Percentiles rank a stretch among this genome's conserved stretches.
Conservation (phyloP, 2,888 invertebrate genomes). For the Eristalis arbustorum region DNA sequence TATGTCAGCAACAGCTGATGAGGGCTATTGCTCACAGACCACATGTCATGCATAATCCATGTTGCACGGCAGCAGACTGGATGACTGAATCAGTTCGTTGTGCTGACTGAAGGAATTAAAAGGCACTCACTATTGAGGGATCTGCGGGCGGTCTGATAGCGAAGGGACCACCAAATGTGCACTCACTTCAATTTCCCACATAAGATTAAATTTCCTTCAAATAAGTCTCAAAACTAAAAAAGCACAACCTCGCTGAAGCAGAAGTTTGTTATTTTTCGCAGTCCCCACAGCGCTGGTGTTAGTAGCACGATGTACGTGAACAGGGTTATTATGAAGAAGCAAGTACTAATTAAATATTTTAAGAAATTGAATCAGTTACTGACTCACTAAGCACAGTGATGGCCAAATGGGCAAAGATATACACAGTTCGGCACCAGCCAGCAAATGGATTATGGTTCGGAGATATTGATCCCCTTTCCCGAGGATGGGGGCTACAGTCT, state of each 20-base stretch:
- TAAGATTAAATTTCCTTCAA: not conserved
- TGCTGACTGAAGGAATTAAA: too few relatives aligned
- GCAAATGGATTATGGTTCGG: not conserved
- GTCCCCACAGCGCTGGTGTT: not conserved
- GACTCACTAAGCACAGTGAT: not conserved
- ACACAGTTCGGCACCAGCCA: not conserved
- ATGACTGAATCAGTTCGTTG: too few relatives aligned
- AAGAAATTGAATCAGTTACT: not conserved
- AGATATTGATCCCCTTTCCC: not conserved
- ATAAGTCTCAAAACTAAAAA: not conserved
- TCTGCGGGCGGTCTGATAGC: too few relatives aligned
- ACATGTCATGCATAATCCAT: too few relatives aligned
- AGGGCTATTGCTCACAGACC: too few relatives aligned
- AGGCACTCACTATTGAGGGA: too few relatives aligned
- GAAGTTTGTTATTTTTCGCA: not conserved
- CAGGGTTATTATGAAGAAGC: not conserved
- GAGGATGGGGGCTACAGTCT: not conserved
- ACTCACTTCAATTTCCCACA: too few relatives aligned
- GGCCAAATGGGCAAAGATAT: not conserved
- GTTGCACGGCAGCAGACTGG: too few relatives aligned
- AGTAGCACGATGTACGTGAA: not conserved
- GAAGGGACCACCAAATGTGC: too few relatives aligned
- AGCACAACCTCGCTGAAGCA: not conserved
- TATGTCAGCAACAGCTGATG: too few relatives aligned
- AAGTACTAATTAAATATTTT: not conserved